A percentile compares a stretch with the other conserved stretches of the same genome.
Conservation (phyloP, 1,140 invertebrate genomes). For the Tribolium castaneum region DNA sequence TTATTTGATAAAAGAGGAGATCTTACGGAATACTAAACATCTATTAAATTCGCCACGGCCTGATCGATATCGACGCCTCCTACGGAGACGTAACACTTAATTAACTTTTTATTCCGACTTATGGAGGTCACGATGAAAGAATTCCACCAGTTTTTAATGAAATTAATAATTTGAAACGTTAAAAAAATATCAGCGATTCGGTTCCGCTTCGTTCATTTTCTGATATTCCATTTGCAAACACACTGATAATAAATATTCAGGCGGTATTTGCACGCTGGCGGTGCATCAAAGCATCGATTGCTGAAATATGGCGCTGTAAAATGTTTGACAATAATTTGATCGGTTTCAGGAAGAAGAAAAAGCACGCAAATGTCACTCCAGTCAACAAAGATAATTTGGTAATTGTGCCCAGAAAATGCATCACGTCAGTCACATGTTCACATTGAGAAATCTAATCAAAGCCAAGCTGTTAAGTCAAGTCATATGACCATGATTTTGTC, state of each 20-base stretch:
- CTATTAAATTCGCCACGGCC: background rate
- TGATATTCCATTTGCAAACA: too few relatives aligned
- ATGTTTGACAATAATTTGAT: background rate
- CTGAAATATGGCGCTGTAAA: background rate
- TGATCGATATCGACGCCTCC: slow-evolving; percentile 1
- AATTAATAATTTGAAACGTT: background rate
- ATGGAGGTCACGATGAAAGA: background rate
- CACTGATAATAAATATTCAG: background rate
- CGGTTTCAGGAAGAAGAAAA: background rate
- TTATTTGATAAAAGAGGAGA: background rate
- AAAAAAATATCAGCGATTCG: background rate
- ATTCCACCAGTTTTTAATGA: background rate
- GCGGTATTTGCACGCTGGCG: background rate
- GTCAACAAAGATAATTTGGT: too few relatives aligned
- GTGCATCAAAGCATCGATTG: background rate
- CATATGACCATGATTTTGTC: too few relatives aligned
- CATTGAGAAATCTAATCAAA: too few relatives aligned
- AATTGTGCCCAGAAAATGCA: too few relatives aligned
- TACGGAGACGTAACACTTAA: background rate
- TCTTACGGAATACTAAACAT: background rate
- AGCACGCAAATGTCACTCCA: too few relatives aligned
- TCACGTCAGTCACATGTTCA: too few relatives aligned
- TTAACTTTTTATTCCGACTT: slow-evolving; percentile 9
- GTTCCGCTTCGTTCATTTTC: too few relatives aligned
- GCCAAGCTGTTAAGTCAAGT: too few relatives aligned